These are phyloP conservation scores for Cyprinodon brontotheroides DNA, from an alignment of 2,113 vertebrate genomes.

Conservation along the genomic window DNA sequence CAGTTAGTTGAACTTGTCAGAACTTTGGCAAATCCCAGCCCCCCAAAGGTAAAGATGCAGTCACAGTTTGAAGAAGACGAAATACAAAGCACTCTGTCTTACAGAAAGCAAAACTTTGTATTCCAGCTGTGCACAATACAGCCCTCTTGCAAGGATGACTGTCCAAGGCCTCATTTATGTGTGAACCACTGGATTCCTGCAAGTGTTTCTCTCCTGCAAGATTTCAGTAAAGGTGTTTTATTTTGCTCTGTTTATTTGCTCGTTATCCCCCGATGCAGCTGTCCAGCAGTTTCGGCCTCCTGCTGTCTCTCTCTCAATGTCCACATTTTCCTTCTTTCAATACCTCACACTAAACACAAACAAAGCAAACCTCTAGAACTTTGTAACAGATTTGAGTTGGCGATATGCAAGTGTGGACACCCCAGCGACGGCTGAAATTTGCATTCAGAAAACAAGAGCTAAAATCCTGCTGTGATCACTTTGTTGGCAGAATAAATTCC, in stretches of 20 bases:
- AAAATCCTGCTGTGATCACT: neutral
- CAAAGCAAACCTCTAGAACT: neutral
- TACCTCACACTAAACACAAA: neutral
- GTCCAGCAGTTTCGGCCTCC: neutral
- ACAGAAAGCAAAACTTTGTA: neutral
- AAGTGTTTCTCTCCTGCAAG: neutral
- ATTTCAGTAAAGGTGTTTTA: neutral
- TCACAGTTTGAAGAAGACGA: neutral
- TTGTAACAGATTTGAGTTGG: too few relatives aligned
- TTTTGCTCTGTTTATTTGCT: neutral
- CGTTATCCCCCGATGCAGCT: slow-evolving; percentile 1
- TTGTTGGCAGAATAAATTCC: neutral
- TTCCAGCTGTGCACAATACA: neutral
- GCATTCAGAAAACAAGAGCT: neutral
- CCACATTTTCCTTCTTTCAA: neutral
- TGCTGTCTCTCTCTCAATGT: neutral
- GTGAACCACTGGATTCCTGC: neutral
- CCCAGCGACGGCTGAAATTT: neutral
- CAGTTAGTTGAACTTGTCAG: neutral
- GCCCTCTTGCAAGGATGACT: neutral
- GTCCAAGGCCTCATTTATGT: slow-evolving; percentile 3
- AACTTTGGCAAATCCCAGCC: neutral
- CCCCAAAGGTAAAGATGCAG: neutral
- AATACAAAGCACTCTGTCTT: neutral
- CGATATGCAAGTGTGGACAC: neutral